Conservation (phyloP, 1,140 invertebrate genomes). For the Megathymus violae region DNA sequence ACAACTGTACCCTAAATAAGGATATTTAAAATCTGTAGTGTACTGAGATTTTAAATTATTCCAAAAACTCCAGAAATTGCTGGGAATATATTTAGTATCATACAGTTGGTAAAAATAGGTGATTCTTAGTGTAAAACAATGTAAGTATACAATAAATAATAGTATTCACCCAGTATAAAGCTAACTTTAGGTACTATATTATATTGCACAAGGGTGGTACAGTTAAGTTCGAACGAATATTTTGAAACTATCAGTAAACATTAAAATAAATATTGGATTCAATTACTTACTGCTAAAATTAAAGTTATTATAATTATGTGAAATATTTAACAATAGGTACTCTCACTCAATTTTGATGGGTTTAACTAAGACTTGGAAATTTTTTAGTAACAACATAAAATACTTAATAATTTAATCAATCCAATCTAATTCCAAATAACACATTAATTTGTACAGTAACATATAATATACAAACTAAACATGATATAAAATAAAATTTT, state of each 20-base stretch:
- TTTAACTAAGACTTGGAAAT: neutral
- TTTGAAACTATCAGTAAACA: neutral
- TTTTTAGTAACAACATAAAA: neutral
- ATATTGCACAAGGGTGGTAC: slow-evolving; percentile 51
- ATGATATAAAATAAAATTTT: neutral
- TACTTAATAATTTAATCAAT: neutral
- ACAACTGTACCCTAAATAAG: too few relatives aligned
- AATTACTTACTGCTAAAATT: neutral
- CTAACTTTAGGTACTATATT: slow-evolving; percentile 14
- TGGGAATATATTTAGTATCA: too few relatives aligned
- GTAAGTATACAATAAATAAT: too few relatives aligned
- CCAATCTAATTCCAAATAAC: neutral
- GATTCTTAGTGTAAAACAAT: too few relatives aligned
- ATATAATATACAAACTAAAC: too few relatives aligned
- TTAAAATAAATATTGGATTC: slow-evolving; percentile 4
- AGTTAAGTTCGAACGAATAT: slow-evolving; percentile 39
- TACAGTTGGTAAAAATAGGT: too few relatives aligned
- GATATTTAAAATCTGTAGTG: too few relatives aligned
- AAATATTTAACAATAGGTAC: slow-evolving; percentile 8
- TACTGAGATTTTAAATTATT: too few relatives aligned
- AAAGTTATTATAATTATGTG: slow-evolving; percentile 4
- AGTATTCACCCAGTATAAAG: neutral
- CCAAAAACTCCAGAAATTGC: too few relatives aligned
- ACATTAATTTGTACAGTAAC: neutral
- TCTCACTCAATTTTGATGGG: slow-evolving; percentile 13